A percentile compares a stretch with the other conserved stretches of the same genome.
Evolutionary conservation across 1,140 invertebrate genomes (phyloP).

Genomic region (Ceratina calcarata): DNA sequence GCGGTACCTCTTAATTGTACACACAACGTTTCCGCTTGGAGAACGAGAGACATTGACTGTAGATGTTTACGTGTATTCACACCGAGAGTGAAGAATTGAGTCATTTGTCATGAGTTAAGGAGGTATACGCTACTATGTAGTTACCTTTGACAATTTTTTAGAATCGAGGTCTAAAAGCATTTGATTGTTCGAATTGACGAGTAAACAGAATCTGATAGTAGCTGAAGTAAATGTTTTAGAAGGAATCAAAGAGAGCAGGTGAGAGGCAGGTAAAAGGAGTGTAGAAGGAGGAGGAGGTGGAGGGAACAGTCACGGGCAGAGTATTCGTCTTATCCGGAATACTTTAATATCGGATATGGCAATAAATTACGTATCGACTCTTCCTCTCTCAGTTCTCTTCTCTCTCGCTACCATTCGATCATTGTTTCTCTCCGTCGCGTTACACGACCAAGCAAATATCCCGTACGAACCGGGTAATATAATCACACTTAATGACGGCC

Average conservation of each 20-base stretch:
- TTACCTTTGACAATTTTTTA: background rate
- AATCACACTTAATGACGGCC: slow-evolving; percentile 76
- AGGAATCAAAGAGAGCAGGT: background rate
- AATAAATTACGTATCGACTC: slow-evolving; percentile 72
- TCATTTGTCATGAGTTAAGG: background rate
- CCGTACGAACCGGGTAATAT: slow-evolving; percentile 70
- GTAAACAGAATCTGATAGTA: background rate
- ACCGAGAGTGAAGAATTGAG: background rate
- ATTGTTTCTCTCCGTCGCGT: slow-evolving; percentile 12
- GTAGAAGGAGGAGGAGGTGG: slow-evolving; percentile 24
- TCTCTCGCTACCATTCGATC: background rate
- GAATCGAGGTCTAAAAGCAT: too few species aligned
- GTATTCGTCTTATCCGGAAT: slow-evolving; percentile 57
- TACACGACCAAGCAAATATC: slow-evolving; percentile 48
- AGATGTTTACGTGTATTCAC: background rate
- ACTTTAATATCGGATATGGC: slow-evolving; percentile 72
- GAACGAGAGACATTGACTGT: background rate
- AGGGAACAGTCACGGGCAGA: slow-evolving; percentile 43
- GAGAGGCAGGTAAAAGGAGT: background rate
- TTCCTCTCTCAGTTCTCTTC: background rate
- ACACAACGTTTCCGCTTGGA: too few species aligned
- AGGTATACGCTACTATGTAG: background rate
- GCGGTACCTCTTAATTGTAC: background rate
- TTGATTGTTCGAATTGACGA: too few species aligned
- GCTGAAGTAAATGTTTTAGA: too few species aligned